Evolutionary conservation across 2,113 vertebrate genomes (phyloP).

Genomic region (Oncorhynchus clarkii): DNA sequence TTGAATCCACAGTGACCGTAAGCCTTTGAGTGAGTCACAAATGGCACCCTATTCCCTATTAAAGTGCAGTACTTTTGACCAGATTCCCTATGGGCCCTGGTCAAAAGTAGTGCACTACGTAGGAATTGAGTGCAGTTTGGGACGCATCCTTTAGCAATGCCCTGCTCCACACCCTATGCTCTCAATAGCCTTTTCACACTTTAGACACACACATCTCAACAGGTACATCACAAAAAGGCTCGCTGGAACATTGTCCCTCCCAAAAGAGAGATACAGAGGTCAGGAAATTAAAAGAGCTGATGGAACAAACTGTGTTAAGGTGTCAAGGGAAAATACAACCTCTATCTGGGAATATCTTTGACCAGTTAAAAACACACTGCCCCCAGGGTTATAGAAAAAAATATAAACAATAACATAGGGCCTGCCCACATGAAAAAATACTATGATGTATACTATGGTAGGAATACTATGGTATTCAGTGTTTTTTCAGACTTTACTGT

Average conservation of each 20-base stretch:
- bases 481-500: no score
- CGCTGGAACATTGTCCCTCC: not conserved
- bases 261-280: not conserved
- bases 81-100: no score
- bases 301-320: slow-evolving; percentile 10
- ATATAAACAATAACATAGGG: no score
- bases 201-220: slow-evolving; percentile 28
- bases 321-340: slow-evolving; percentile 3
- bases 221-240: not conserved
- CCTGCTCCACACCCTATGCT: slow-evolving; percentile 11
- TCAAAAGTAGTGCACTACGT: no score
- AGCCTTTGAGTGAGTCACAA: slow-evolving; percentile 32
- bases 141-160: not conserved
- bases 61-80: no score
- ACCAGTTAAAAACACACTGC: no score
- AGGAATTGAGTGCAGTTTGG: slow-evolving; percentile 1
- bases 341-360: not conserved
- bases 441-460: no score
- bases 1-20: slow-evolving; percentile 8
- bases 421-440: no score
- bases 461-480: no score
- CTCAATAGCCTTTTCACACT: slow-evolving; percentile 26
- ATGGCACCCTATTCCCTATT: no score
- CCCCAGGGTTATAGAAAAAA: no score
- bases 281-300: not conserved